Base-by-base conservation (phyloP, 2,888 invertebrate species). In the Neelides folsomi region DNA sequence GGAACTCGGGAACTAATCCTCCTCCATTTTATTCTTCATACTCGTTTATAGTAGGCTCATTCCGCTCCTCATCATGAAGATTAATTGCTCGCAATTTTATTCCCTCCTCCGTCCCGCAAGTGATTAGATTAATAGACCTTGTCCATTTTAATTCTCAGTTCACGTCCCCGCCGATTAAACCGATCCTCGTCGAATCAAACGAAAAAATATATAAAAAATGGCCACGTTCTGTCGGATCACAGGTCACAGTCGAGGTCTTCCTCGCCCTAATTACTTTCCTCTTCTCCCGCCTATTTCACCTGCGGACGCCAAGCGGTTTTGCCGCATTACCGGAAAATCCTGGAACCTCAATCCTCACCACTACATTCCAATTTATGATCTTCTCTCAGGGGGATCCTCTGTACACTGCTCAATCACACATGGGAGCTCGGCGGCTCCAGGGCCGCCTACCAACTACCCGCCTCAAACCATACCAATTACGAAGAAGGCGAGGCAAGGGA, bases 191-290 rank as follows among this genome's bases (percentile, higher is more conserved):
- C 27, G 27, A 27, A 5, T 27, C 27, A 9, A 42, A 42, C 12
- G 13, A 42, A 16, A 42, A 15, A 18, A 19, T 8, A 42, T 3
- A 16, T n/a, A 42, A n/a, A 15, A 16, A 16, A 57, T 62, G 56
- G 54, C 46, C n/a, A 56, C 57, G 18, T 82, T 80, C 71, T 86
- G 86, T 71, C 79, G 84, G 70, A 84, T 86, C 65, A 86, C 86
- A 54, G 83, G 85, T 66, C 80, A 80, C 69, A 83, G 83, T 70
- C 77, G 82, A 65, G 80, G 83, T 66, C 77, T 86, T 66, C 86
- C 85, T 49, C 81, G 84, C 68, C 84, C 85, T 49, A 83, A 86
- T 70, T 86, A 85, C 69, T 82, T 86, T 67, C 86, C 86, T 16
- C 74, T 86, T 48, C 74, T 86, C 60, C 82, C 83, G 43, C 85